Base-by-base conservation (phyloP, 1,140 invertebrate genomes). In the Drosophila nannoptera region DNA sequence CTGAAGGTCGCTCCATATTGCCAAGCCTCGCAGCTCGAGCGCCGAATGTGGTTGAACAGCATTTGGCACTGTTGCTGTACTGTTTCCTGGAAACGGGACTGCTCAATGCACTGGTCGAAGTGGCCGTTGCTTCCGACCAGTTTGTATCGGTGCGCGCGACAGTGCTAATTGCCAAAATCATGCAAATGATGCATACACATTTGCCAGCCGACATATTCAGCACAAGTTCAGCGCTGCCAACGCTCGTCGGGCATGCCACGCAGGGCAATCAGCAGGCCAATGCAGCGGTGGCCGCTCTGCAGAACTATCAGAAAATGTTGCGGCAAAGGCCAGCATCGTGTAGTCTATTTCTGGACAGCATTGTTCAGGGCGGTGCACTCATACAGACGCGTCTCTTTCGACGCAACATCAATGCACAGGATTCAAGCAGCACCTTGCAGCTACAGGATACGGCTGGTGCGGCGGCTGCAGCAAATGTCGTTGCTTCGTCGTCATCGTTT, bases 91-190 rank as follows among this genome's bases (percentile, higher is more conserved):
- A 96, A 90, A 94, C 93, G 64, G 96, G 97, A 43, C 88, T 99
- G 8, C 91, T 98, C 45, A 94, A 96, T 87, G 97, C 97, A 9
- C 91, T 99, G 38, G 95, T 96, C 9, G 96, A 98, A 91, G 97
- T 98, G 4, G 96, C 98, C 74, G 94, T 97, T 5, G 94, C 94
- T 31, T 95, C 94, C 73, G 96, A 97, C 87, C 95, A 94, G 5
- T 94, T 96, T 83, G 94, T 98, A 67, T 97, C 96, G 40, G 94
- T 98, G 40, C 92, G 96, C 60, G 96, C 97, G 29, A 97, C 97
- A 1, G 94, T 99, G 55, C 90, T 99, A 12, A 90, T 99, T 48
- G 96, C 93, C 90, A 95, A 97, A 90, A 90, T 98, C 35, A 89
- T 98, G 56, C 95, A 97, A 90, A 91, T 98, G 76, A 94, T 96